Evolutionary conservation across 2,888 invertebrate species (phyloP), one percentile per base, ranked within the genome.

Genomic region (Eristalis arbustorum): DNA sequence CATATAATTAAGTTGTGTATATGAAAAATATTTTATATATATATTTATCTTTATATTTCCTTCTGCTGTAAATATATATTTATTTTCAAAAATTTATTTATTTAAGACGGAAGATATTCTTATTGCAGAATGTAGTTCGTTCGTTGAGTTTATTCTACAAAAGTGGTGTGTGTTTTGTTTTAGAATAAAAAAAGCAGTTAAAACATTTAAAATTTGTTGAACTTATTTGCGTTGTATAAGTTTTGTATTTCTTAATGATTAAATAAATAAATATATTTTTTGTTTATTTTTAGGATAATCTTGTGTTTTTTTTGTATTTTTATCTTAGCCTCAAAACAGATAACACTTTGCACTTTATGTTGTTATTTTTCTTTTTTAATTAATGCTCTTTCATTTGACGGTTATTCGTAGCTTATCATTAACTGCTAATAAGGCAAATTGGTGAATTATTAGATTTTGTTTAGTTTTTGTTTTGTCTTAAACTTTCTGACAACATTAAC

Each of bases 21-120:
- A 83, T 5, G 68, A 84, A 88, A 88, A 84, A 59, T 59, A 59
- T 59, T 25, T 59, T 10, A 18, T 57, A 57, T 59, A 18, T 59
- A 59, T 59, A 22, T 59, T 59, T 87, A 83, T 74, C 25, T 25
- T 25, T 67, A 61, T 56, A 22, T 25, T 22, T 59, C 42, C n/a
- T 68, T 31, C 42, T 31, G 61, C 31, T 78, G 42, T 56, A 78
- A 67, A 74, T 71, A 78, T 71, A 78, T 67, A 62, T 74, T 23
- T 81, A 66, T 66, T 34, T 76, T 56, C 37, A 49, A 49, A 49
- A 49, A 18, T 71, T 62, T 71, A 62, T 87, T 71, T 74, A 11
- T 68, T 69, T 83, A 66, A 78, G 84, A 88, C 87, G 87, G 87
- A 88, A 88, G 84, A 71, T 75, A 31, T 78, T 76, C 31, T 88